These are phyloP conservation scores for Flabesymbios commensalis DNA, from an alignment of 2,888 invertebrate species.

Conservation along the genomic window DNA sequence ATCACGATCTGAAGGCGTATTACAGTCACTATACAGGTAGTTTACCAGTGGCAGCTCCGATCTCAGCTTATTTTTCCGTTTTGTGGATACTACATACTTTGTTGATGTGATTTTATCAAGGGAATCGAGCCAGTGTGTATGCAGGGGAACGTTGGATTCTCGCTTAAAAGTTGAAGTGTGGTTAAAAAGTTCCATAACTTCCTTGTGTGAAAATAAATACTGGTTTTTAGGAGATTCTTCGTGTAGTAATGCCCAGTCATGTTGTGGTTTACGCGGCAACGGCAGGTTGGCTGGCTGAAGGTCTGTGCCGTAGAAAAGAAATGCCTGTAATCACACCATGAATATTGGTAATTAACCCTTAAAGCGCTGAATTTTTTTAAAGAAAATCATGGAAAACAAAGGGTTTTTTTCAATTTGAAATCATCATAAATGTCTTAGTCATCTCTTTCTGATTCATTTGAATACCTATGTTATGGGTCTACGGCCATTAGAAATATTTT, in stretches of 20 bases:
- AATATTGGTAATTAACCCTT: too few relatives aligned
- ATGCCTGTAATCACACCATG: constrained; percentile 64
- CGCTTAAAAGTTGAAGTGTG: constrained; percentile 80
- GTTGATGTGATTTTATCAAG: constrained; percentile 34
- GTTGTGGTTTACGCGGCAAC: constrained; percentile 67
- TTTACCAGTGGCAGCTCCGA: constrained; percentile 70
- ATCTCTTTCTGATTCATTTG: too few relatives aligned
- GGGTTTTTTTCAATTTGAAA: too few relatives aligned
- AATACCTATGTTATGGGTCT: too few relatives aligned
- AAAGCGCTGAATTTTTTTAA: too few relatives aligned
- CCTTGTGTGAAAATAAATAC: constrained; percentile 70
- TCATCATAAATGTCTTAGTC: not conserved
- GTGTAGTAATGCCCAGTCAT: constrained; percentile 77
- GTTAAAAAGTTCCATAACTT: constrained; percentile 73
- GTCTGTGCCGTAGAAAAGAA: constrained; percentile 78
- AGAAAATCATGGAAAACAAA: too few relatives aligned
- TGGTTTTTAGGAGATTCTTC: constrained; percentile 88
- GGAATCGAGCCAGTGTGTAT: constrained; percentile 71
- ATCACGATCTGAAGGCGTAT: constrained; percentile 78
- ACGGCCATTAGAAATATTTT: too few relatives aligned
- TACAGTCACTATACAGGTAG: constrained; percentile 81
- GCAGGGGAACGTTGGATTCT: constrained; percentile 75
- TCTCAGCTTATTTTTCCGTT: constrained; percentile 66
- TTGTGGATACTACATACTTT: constrained; percentile 67
- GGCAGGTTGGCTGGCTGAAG: constrained; percentile 72